These are phyloP conservation scores for Drosophila eugracilis DNA, from an alignment of 1,140 invertebrate genomes.

Conservation along the genomic window DNA sequence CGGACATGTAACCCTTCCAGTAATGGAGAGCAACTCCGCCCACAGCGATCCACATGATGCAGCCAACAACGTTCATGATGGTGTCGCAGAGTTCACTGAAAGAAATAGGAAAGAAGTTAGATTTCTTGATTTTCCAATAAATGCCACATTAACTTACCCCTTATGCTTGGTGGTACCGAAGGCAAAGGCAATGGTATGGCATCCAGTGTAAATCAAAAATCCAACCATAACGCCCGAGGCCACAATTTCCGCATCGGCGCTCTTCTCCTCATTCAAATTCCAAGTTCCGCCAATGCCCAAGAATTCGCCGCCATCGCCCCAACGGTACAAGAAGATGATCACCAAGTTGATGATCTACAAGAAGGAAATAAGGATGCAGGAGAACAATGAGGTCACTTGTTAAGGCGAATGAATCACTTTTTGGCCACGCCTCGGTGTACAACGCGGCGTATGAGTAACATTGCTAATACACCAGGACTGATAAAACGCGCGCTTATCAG, in stretches of 20 bases:
- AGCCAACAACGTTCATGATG: conserved; percentile 94
- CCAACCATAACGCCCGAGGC: conserved; percentile 94
- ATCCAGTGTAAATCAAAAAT: conserved; percentile 92
- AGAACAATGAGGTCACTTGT: conserved; percentile 37
- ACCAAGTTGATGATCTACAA: conserved; percentile 91
- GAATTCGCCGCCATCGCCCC: conserved; percentile 92
- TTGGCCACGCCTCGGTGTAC: conserved; percentile 37
- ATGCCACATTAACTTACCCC: conserved; percentile 85
- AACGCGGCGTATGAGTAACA: conserved; percentile 63
- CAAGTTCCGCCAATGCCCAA: conserved; percentile 93
- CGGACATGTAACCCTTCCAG: conserved; percentile 92
- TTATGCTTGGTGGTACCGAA: conserved; percentile 92
- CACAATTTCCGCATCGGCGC: conserved; percentile 93
- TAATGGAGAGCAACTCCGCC: conserved; percentile 94
- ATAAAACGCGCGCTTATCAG: conserved; percentile 64
- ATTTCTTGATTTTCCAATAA: background rate
- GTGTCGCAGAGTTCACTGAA: conserved; percentile 89
- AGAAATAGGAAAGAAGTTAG: background rate
- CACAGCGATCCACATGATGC: conserved; percentile 92
- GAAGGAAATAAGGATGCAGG: conserved; percentile 12
- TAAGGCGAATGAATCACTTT: conserved; percentile 21
- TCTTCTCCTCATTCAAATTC: conserved; percentile 95
- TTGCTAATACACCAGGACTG: conserved; percentile 57
- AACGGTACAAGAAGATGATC: conserved; percentile 92
- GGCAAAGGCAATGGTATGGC: conserved; percentile 89